A percentile compares a stretch with the other conserved stretches of the same genome.
Evolutionary conservation across 1,140 invertebrate genomes (phyloP).

Genomic region (Trichogramma pretiosum): DNA sequence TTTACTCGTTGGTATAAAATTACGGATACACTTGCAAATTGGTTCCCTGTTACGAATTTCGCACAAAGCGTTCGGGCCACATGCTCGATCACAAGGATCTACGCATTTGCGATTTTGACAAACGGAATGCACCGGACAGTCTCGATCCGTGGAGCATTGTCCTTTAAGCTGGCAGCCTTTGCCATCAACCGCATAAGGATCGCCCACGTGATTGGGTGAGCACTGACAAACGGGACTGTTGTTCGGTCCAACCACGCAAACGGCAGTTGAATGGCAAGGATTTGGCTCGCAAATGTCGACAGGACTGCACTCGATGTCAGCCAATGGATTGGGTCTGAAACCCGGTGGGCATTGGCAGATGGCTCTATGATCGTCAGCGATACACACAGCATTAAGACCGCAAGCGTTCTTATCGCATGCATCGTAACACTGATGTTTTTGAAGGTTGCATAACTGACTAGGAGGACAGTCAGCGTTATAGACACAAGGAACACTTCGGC

Average conservation of each 20-base stretch:
- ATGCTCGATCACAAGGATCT: conserved; percentile 69
- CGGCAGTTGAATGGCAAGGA: conserved; percentile 71
- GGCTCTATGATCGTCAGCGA: conserved; percentile 72
- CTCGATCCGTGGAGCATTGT: conserved; percentile 57
- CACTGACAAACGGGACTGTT: conserved; percentile 61
- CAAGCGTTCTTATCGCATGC: conserved; percentile 74
- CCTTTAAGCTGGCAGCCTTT: conserved; percentile 68
- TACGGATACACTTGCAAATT: conserved; percentile 63
- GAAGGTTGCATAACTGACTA: conserved; percentile 68
- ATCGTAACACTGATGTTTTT: conserved; percentile 73
- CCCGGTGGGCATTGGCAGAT: conserved; percentile 78
- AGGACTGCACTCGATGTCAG: conserved; percentile 68
- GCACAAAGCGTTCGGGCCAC: conserved; percentile 69
- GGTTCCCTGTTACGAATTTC: conserved; percentile 64
- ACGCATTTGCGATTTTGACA: conserved; percentile 65
- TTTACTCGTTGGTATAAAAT: conserved; percentile 56
- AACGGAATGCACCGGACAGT: conserved; percentile 66
- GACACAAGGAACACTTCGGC: conserved; percentile 71
- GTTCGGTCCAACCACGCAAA: conserved; percentile 56
- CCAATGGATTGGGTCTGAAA: conserved; percentile 65
- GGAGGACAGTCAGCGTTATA: conserved; percentile 74
- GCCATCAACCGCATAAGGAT: conserved; percentile 52
- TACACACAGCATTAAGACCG: conserved; percentile 78
- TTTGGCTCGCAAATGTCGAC: conserved; percentile 63
- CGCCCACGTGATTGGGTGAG: conserved; percentile 64